phyloP scores from a whole-genome alignment of 1,140 invertebrate species.

The Kradibia gibbosae region DNA sequence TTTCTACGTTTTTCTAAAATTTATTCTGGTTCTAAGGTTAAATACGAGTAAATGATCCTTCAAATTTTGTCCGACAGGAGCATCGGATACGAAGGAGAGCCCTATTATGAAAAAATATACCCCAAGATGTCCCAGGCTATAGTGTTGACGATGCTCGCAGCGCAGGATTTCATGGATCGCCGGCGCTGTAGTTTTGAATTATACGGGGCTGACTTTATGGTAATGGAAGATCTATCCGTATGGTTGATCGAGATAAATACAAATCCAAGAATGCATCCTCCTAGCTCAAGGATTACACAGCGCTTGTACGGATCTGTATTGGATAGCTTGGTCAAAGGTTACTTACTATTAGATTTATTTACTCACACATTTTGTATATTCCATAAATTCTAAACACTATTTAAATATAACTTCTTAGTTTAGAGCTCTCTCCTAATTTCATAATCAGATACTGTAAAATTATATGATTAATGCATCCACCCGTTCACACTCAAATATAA shows the following conservation, averaged over 20 bases:
- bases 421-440: too few species aligned
- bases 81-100: slow-evolving; percentile 63
- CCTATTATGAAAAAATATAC: slow-evolving; percentile 82
- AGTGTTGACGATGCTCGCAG: slow-evolving; percentile 83
- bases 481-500: too few species aligned
- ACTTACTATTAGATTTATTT: not conserved
- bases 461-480: too few species aligned
- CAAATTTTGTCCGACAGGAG: slow-evolving; percentile 39
- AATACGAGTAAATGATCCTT: not conserved
- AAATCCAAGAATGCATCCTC: slow-evolving; percentile 85
- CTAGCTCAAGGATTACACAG: slow-evolving; percentile 87
- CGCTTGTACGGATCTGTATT: slow-evolving; percentile 86
- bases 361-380: not conserved
- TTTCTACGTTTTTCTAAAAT: too few species aligned
- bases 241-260: slow-evolving; percentile 97
- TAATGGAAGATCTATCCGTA: slow-evolving; percentile 87
- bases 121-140: slow-evolving; percentile 90
- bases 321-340: slow-evolving; percentile 92
- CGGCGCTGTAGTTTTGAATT: slow-evolving; percentile 89
- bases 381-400: slow-evolving; percentile 27
- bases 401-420: slow-evolving; percentile 26
- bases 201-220: slow-evolving; percentile 94
- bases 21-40: too few species aligned
- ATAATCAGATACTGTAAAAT: not conserved
- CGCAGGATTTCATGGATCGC: slow-evolving; percentile 83